Percentiles rank a stretch among this genome's conserved stretches.
Evolutionary conservation across 1,140 invertebrate genomes (phyloP).

Genomic region (Aphelenchoides fujianensis): DNA sequence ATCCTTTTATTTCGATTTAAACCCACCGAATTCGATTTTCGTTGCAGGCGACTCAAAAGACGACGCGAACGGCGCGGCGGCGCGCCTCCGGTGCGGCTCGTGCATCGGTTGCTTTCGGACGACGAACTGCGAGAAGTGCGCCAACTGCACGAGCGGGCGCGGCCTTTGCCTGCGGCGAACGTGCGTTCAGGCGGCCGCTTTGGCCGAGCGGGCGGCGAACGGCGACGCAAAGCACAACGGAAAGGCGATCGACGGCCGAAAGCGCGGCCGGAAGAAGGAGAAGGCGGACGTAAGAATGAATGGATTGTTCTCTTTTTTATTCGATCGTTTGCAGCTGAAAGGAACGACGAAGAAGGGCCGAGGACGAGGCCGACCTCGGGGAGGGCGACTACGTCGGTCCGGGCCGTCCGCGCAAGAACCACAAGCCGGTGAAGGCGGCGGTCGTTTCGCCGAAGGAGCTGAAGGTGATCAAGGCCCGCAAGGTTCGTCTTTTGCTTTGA

Average conservation of each 20-base stretch:
- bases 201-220: too few relatives aligned
- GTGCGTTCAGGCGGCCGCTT: constrained; percentile 12
- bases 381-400: background rate
- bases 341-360: background rate
- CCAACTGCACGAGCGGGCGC: constrained; percentile 8
- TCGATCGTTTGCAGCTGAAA: constrained; percentile 19
- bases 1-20: too few relatives aligned
- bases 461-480: background rate
- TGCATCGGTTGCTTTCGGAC: constrained; percentile 29
- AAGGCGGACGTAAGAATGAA: constrained; percentile 58
- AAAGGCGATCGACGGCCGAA: background rate
- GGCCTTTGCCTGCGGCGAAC: constrained; percentile 21
- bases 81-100: constrained; percentile 10
- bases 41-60: too few relatives aligned
- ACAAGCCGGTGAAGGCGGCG: constrained; percentile 5
- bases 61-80: too few relatives aligned
- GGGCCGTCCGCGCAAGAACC: background rate
- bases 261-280: constrained; percentile 7
- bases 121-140: constrained; percentile 29
- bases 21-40: too few relatives aligned
- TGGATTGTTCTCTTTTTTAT: constrained; percentile 11
- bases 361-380: background rate
- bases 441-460: background rate
- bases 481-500: background rate
- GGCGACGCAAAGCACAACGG: background rate